phyloP scores from a whole-genome alignment of 2,113 vertebrate species.

The Vombatus ursinus region DNA sequence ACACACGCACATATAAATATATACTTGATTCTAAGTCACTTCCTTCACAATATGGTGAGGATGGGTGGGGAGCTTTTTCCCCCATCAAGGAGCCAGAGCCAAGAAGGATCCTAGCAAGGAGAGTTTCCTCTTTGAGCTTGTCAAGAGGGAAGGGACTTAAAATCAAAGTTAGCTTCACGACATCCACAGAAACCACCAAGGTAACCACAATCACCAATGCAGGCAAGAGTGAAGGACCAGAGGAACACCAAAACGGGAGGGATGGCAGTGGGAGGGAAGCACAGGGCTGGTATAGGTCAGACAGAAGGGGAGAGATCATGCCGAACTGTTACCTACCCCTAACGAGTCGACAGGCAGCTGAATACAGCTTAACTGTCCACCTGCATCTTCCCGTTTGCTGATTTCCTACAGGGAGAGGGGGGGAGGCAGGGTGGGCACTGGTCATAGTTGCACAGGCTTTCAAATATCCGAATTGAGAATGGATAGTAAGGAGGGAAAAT shows the following conservation, averaged over 20 bases:
- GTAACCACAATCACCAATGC: constrained; percentile 76
- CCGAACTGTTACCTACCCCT: constrained; percentile 92
- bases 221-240: constrained; percentile 80
- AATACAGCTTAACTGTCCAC: constrained; percentile 98
- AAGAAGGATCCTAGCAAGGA: constrained; percentile 27
- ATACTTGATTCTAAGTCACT: constrained; percentile 86
- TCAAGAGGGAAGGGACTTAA: constrained; percentile 85
- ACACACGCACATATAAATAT: constrained; percentile 58
- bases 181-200: constrained; percentile 71
- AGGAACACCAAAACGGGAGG: constrained; percentile 73
- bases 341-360: constrained; percentile 97
- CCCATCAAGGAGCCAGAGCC: not conserved
- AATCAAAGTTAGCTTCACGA: constrained; percentile 83
- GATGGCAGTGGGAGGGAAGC: constrained; percentile 62
- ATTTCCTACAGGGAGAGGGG: constrained; percentile 94
- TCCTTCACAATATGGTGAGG: constrained; percentile 53
- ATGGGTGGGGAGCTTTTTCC: not conserved
- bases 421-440: constrained; percentile 75
- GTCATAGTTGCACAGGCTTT: constrained; percentile 74
- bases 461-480: constrained; percentile 72
- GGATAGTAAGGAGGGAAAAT: constrained; percentile 48
- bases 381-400: constrained; percentile 95
- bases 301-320: constrained; percentile 77
- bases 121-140: constrained; percentile 33
- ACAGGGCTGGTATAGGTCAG: constrained; percentile 30